These are phyloP conservation scores for Champsocephalus gunnari DNA, from an alignment of 2,797 vertebrate species.

Conservation along the genomic window DNA sequence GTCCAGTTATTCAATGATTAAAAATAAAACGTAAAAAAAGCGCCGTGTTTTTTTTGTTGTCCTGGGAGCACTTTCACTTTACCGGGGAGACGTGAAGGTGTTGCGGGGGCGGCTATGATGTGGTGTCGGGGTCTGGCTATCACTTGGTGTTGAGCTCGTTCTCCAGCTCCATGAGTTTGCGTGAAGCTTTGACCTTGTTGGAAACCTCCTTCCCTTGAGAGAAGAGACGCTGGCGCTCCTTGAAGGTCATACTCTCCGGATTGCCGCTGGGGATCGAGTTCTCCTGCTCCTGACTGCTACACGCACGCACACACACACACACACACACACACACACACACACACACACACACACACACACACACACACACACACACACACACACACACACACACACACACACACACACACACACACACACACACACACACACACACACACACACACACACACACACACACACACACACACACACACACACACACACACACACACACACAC, in stretches of 20 bases:
- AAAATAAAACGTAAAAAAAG: constrained; percentile 57
- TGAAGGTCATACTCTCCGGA: constrained; percentile 96
- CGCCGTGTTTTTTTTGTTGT: constrained; percentile 53
- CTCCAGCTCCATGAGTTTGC: constrained; percentile 97
- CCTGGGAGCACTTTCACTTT: constrained; percentile 59
- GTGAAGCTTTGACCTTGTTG: constrained; percentile 97
- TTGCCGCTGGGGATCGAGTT: constrained; percentile 83
- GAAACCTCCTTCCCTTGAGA: constrained; percentile 99
- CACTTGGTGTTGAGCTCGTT: constrained; percentile 97
- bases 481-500: too few species aligned
- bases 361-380: too few species aligned
- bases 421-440: too few species aligned
- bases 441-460: not conserved
- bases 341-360: too few species aligned
- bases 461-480: too few species aligned
- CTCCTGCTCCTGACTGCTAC: constrained; percentile 90
- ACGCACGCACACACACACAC: not conserved
- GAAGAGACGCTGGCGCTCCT: constrained; percentile 97
- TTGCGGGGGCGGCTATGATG: constrained; percentile 76
- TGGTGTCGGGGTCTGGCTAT: constrained; percentile 90
- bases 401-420: too few species aligned
- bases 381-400: too few species aligned
- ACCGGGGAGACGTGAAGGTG: constrained; percentile 45
- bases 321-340: too few species aligned
- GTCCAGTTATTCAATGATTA: constrained; percentile 82